phyloP scores from a whole-genome alignment of 2,888 invertebrate genomes.

The Rhabditoides inermis region DNA sequence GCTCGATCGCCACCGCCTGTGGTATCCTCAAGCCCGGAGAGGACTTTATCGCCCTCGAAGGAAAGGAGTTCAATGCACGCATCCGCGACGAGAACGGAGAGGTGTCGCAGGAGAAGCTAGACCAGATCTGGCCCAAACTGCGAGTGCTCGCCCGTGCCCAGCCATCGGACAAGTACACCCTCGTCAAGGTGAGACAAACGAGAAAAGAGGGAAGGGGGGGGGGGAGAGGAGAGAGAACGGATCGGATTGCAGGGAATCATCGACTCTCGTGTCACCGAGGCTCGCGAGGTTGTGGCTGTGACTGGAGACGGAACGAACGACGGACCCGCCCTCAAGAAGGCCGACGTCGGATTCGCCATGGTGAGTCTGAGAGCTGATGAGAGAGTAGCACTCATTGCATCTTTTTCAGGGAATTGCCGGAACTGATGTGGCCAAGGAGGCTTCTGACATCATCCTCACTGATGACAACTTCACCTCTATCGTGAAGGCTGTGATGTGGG shows the following conservation, averaged over 20 bases:
- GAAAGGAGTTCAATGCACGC: constrained; percentile 87
- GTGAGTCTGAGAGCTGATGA: constrained; percentile 2
- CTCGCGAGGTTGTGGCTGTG: constrained; percentile 57
- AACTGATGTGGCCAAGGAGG: constrained; percentile 59
- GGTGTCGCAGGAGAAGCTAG: constrained; percentile 80
- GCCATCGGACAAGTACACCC: constrained; percentile 91
- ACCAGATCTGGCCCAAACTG: constrained; percentile 83
- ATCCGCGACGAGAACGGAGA: constrained; percentile 46
- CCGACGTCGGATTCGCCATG: constrained; percentile 60
- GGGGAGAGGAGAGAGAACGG: not conserved
- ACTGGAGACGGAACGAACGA: constrained; percentile 60
- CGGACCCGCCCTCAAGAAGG: constrained; percentile 58
- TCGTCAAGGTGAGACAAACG: constrained; percentile 77
- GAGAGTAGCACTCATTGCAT: not conserved
- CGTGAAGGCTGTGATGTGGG: constrained; percentile 60
- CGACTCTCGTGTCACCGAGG: constrained; percentile 79
- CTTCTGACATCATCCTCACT: constrained; percentile 59
- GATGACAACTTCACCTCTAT: constrained; percentile 60
- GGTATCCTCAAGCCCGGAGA: constrained; percentile 87
- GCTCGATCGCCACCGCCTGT: constrained; percentile 83
- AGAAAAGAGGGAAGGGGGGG: not conserved
- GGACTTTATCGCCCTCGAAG: constrained; percentile 89
- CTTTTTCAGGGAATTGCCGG: constrained; percentile 54
- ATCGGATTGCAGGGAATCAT: constrained; percentile 85
- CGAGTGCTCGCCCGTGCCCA: constrained; percentile 92